These are phyloP conservation scores for Agrypnia vestita DNA, from an alignment of 1,140 invertebrate genomes.

Conservation along the genomic window DNA sequence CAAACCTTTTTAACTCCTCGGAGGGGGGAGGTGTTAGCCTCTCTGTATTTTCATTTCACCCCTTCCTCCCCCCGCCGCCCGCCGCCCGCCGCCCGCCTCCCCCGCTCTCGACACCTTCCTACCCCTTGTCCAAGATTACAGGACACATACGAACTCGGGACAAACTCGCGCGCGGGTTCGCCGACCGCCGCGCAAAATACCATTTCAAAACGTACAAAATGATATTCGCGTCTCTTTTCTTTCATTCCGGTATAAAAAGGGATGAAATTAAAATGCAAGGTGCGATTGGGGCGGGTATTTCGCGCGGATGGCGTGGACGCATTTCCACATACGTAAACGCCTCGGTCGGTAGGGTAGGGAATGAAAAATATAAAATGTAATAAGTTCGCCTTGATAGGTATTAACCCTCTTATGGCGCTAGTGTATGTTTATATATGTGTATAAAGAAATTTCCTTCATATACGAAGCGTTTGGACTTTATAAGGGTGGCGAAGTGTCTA, in stretches of 20 bases:
- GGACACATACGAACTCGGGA: constrained; percentile 45
- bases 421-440: constrained; percentile 34
- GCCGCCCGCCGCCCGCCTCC: not conserved
- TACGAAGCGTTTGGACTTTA: constrained; percentile 15
- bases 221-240: constrained; percentile 30
- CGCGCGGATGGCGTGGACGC: not conserved
- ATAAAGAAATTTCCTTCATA: constrained; percentile 33
- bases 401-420: constrained; percentile 47
- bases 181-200: constrained; percentile 23
- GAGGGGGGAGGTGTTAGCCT: constrained; percentile 29
- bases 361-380: constrained; percentile 55
- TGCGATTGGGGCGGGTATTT: not conserved
- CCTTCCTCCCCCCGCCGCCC: constrained; percentile 44
- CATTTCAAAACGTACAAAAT: not conserved
- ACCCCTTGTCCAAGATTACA: constrained; percentile 49
- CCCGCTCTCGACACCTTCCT: constrained; percentile 42
- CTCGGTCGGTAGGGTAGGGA: constrained; percentile 35
- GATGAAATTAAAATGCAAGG: not conserved
- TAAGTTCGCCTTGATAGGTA: constrained; percentile 55
- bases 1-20: not conserved
- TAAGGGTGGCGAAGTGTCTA: not conserved
- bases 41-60: constrained; percentile 57
- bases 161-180: not conserved
- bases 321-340: constrained; percentile 45
- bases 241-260: not conserved